phyloP scores from a whole-genome alignment of 2,888 invertebrate genomes.

The Caenorhabditis japonica region DNA sequence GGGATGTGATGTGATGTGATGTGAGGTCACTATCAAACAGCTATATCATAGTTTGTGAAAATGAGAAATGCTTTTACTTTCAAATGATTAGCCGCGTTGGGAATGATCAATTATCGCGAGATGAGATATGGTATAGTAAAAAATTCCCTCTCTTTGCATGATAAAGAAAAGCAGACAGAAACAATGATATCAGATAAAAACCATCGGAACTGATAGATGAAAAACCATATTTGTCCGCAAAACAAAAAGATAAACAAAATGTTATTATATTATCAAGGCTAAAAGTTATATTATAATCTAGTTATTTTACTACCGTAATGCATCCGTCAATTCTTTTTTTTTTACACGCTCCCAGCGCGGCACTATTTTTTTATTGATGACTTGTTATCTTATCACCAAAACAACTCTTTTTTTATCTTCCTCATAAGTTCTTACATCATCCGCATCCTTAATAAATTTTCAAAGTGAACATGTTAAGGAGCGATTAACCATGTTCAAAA shows the following conservation, averaged over 20 bases:
- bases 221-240: too few relatives aligned
- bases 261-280: too few relatives aligned
- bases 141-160: not conserved
- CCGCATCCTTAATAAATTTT: constrained; percentile 4
- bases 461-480: not conserved
- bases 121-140: not conserved
- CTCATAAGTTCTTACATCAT: not conserved
- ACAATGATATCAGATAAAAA: not conserved
- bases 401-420: not conserved
- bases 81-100: not conserved
- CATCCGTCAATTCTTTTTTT: too few relatives aligned
- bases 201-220: too few relatives aligned
- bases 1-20: too few relatives aligned
- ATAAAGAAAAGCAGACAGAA: not conserved
- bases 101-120: not conserved
- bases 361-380: too few relatives aligned
- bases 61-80: not conserved
- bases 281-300: too few relatives aligned
- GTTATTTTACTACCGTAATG: too few relatives aligned
- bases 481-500: constrained; percentile 5
- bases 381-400: not conserved
- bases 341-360: too few relatives aligned
- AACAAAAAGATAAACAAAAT: too few relatives aligned
- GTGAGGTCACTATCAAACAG: not conserved
- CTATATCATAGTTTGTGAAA: too few relatives aligned